Base-by-base conservation (phyloP, 2,888 invertebrate species). In the Cryptophagus acutangulus region DNA sequence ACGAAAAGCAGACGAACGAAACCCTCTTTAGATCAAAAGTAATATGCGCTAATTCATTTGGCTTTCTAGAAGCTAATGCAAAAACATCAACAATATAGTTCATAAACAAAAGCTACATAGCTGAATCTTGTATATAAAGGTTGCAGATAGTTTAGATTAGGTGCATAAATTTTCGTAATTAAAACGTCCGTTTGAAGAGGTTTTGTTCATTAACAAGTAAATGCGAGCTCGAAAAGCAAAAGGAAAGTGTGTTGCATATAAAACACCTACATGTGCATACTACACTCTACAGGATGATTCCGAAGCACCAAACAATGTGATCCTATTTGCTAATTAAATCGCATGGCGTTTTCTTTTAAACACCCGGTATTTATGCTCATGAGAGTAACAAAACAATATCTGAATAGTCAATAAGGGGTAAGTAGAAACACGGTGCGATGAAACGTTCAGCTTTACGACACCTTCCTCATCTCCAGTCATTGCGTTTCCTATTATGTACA, bases 151-250 rank as follows among this genome's bases (percentile, higher is more conserved):
- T 49, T 45, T 48, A 54, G 50, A 54, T 52, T 51, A 51, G 50
- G 41, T 49, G 51, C 50, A 52, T 54, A 52, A 52, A 52, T 52
- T 54, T 42, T 41, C 39, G 46, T 54, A 51, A 54, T 54, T 51
- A 54, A 54, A 54, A 52, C 46, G 49, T 48, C 43, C 48, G 48
- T 51, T 48, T 49, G 48, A 48, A 47, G 51, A 47, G 51, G 49
- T 54, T 54, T 54, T 48, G 48, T 51, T 54, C 48, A 51, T 51
- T 54, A 54, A 45, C 45, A 41, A 43, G 49, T 46, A 43, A 53
- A 51, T 49, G 45, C 33, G 41, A 17, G 17, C 33, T 18, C 35
- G 30, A 20, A 35, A 39, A 42, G 42, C 47, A 45, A 43, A 49
- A 46, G 44, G 41, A 46, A 25, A 26, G 26, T 26, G 12, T 26